These are phyloP conservation scores for Nemotelus pantherinus DNA, from an alignment of 2,888 invertebrate genomes.

Conservation along the genomic window DNA sequence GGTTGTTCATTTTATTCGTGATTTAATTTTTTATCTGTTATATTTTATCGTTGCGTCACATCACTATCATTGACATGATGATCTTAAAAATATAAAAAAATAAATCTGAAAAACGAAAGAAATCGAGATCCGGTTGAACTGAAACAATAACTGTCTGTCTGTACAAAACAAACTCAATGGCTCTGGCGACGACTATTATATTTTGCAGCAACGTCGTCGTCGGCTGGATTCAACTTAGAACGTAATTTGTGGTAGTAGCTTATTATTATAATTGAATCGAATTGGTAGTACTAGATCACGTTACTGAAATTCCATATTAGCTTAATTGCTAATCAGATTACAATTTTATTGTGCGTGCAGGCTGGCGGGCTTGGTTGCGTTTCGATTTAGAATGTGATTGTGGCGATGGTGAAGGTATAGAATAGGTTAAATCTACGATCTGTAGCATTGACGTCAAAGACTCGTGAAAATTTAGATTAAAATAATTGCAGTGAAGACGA, in stretches of 20 bases:
- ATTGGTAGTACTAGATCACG: conserved; percentile 39
- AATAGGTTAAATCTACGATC: no score
- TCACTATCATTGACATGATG: no score
- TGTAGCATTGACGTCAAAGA: background rate
- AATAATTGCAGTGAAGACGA: background rate
- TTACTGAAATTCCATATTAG: conserved; percentile 41
- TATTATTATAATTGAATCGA: conserved; percentile 40
- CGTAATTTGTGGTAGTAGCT: conserved; percentile 40
- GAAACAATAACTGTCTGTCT: conserved; percentile 17
- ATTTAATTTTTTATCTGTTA: no score
- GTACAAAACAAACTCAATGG: no score
- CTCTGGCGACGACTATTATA: no score
- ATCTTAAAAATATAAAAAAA: no score
- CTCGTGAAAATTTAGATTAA: conserved; percentile 12
- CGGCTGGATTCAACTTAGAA: background rate
- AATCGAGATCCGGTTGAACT: conserved; percentile 35
- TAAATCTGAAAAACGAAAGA: background rate
- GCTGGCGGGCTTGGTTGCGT: no score
- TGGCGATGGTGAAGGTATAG: no score
- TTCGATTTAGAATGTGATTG: no score
- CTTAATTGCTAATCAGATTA: conserved; percentile 39
- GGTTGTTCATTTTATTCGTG: no score
- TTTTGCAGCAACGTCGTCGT: no score
- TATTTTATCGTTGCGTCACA: no score
- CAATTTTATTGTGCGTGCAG: background rate